Conservation (phyloP, 2,113 vertebrate genomes). For the Odontesthes bonariensis region DNA sequence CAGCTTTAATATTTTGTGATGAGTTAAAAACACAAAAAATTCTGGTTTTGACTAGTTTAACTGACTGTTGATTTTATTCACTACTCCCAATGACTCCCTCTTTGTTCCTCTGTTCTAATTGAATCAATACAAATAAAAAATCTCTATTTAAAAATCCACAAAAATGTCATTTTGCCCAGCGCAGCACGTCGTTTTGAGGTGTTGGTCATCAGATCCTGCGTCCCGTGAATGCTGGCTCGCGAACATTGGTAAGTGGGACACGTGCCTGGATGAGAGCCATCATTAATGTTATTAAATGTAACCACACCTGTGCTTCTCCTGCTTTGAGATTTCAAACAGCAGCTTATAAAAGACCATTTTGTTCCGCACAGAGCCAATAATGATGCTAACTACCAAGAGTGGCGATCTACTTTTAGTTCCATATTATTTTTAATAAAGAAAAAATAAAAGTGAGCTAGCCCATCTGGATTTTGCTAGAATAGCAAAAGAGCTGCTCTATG, state of each 20-base stretch:
- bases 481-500: slow-evolving; percentile 9
- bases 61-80: no score
- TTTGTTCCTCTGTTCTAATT: no score
- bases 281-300: background rate
- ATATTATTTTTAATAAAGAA: slow-evolving; percentile 25
- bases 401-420: no score
- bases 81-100: no score
- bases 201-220: background rate
- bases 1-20: no score
- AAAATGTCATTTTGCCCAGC: no score
- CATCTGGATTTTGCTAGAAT: slow-evolving; percentile 14
- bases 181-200: no score
- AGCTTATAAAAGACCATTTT: background rate
- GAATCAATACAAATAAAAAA: no score
- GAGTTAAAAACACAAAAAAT: no score
- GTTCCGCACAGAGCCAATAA: background rate
- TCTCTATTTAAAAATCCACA: no score
- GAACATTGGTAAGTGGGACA: background rate
- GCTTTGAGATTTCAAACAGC: background rate
- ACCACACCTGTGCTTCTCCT: background rate
- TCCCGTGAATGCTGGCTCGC: background rate
- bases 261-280: background rate
- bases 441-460: slow-evolving; percentile 1
- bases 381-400: background rate
- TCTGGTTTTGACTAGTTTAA: no score